phyloP scores from a whole-genome alignment of 2,797 vertebrate genomes.

The Coendou prehensilis region DNA sequence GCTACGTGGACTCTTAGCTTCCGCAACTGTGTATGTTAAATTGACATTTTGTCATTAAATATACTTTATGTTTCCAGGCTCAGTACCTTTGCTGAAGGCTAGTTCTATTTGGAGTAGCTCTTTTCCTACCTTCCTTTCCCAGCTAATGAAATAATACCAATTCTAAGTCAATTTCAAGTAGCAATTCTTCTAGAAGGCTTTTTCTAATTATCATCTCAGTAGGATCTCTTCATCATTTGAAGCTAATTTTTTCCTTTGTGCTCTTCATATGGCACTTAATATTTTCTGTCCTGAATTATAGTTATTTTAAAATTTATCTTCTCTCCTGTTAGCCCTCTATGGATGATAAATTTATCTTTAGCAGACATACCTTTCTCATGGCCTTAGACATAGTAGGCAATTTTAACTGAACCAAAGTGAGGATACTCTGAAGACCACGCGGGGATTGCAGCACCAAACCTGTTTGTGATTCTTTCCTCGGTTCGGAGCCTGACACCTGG shows the following conservation, averaged over 20 bases:
- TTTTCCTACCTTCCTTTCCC: not conserved
- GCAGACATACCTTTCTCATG: not conserved
- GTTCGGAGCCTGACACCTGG: not conserved
- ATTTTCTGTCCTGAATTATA: constrained; percentile 44
- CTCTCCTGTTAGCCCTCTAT: constrained; percentile 13
- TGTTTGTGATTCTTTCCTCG: not conserved
- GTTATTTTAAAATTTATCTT: constrained; percentile 59
- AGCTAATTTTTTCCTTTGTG: constrained; percentile 13
- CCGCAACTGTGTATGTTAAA: not conserved
- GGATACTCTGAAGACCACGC: not conserved
- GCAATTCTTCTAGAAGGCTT: constrained; percentile 11
- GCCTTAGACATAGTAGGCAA: not conserved
- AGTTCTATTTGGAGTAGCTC: not conserved
- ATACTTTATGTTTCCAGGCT: not conserved
- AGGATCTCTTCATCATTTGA: constrained; percentile 32
- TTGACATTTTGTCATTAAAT: not conserved
- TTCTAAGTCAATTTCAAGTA: constrained; percentile 39
- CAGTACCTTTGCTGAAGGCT: not conserved
- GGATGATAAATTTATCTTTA: constrained; percentile 45
- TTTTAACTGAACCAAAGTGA: constrained; percentile 40
- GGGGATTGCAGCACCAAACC: not conserved
- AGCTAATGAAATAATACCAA: not conserved
- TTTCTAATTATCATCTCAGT: constrained; percentile 53
- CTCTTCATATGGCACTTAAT: constrained; percentile 20
- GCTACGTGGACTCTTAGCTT: not conserved